Conservation (phyloP, 2,113 vertebrate species). For the Eulemur macaco region DNA sequence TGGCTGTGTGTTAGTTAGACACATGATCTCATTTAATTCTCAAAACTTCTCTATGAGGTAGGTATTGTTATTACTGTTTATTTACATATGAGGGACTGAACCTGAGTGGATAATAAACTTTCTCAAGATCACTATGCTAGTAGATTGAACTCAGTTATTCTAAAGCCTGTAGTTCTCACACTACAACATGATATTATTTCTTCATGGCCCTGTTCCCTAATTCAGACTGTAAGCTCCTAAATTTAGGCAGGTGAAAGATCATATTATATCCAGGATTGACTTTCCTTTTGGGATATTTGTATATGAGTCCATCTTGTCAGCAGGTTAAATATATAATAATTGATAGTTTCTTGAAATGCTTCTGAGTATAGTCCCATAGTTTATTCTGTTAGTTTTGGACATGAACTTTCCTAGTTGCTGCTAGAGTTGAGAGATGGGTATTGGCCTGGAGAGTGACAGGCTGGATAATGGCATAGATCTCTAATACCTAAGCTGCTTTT, state of each 20-base stretch:
- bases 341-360: background rate
- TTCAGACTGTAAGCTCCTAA: background rate
- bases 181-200: background rate
- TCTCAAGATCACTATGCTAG: background rate
- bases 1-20: background rate
- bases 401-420: background rate
- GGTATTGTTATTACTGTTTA: background rate
- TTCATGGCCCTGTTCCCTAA: background rate
- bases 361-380: background rate
- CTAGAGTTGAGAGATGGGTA: background rate
- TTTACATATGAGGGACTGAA: background rate
- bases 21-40: conserved; percentile 10
- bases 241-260: background rate
- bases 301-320: background rate
- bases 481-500: background rate
- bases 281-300: background rate
- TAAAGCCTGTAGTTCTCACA: background rate
- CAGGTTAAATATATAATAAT: background rate
- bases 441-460: background rate
- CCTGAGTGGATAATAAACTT: background rate
- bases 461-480: background rate
- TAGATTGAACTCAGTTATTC: background rate
- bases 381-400: background rate
- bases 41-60: background rate
- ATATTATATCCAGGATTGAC: background rate